Percentiles rank a stretch among this genome's conserved stretches.
phyloP scores from a whole-genome alignment of 1,140 invertebrate genomes.

The Homarus americanus region DNA sequence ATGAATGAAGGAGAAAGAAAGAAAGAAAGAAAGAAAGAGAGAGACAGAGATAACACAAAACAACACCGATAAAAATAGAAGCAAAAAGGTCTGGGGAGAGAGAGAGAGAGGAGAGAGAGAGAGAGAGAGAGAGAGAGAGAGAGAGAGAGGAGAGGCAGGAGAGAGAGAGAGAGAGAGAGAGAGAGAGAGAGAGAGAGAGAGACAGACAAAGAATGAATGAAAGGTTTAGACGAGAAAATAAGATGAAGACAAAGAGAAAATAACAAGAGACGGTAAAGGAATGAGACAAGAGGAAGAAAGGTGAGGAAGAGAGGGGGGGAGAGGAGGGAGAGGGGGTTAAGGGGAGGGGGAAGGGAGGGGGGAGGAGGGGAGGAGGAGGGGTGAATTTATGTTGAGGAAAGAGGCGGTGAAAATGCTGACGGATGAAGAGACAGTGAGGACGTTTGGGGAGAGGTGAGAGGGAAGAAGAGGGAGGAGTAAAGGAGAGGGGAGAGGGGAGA shows the following conservation, averaged over 20 bases:
- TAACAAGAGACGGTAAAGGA: background rate
- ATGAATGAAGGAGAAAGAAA: no score
- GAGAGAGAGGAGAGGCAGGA: background rate
- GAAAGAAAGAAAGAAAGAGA: constrained; percentile 16
- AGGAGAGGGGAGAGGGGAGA: no score
- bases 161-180: background rate
- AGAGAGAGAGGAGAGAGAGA: constrained; percentile 1
- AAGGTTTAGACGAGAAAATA: background rate
- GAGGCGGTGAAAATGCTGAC: background rate
- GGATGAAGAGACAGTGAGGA: background rate
- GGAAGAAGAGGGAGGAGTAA: background rate
- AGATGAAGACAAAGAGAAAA: background rate
- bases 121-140: constrained; percentile 13
- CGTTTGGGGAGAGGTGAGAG: background rate
- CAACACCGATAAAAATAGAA: background rate
- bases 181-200: constrained; percentile 17
- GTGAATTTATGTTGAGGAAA: no score
- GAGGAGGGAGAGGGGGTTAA: background rate
- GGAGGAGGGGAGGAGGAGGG: no score
- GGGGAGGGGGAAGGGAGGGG: background rate
- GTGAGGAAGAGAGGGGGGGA: background rate
- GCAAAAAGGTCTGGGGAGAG: background rate
- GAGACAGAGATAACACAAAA: no score
- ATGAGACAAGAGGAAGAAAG: background rate
- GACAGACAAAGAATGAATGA: constrained; percentile 2